Conservation (phyloP, 1,140 invertebrate genomes). For the Argopecten irradians region DNA sequence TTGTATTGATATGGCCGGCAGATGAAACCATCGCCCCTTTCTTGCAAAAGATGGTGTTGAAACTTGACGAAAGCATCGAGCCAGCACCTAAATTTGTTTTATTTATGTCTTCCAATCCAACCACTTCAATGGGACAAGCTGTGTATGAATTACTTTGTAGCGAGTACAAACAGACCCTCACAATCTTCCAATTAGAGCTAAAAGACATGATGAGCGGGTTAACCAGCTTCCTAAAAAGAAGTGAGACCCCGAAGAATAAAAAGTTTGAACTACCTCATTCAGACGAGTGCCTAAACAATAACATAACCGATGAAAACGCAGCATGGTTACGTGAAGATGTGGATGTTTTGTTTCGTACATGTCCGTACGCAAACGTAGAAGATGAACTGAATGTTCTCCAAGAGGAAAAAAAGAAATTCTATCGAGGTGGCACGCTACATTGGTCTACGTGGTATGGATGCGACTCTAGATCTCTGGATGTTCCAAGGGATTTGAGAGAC, state of each 20-base stretch:
- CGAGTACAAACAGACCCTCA: slow-evolving; percentile 35
- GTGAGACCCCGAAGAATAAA: too few species aligned
- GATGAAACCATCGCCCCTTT: slow-evolving; percentile 31
- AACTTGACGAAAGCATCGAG: slow-evolving; percentile 39
- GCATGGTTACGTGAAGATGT: slow-evolving; percentile 59
- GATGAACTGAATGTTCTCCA: slow-evolving; percentile 46
- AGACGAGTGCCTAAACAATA: slow-evolving; percentile 14
- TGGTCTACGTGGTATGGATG: slow-evolving; percentile 58
- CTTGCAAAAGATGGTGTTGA: slow-evolving; percentile 51
- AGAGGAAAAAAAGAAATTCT: slow-evolving; percentile 54
- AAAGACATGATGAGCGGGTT: slow-evolving; percentile 12
- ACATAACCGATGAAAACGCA: slow-evolving; percentile 49
- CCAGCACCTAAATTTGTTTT: slow-evolving; percentile 44
- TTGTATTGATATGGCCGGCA: slow-evolving; percentile 55
- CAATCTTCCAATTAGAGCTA: slow-evolving; percentile 30
- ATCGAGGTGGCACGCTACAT: slow-evolving; percentile 57
- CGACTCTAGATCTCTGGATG: slow-evolving; percentile 46
- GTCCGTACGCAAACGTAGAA: slow-evolving; percentile 41
- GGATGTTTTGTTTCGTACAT: slow-evolving; percentile 55
- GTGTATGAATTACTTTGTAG: slow-evolving; percentile 7
- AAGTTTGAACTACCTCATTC: slow-evolving; percentile 40
- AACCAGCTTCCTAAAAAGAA: not conserved
- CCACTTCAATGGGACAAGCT: not conserved
- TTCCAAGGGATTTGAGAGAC: slow-evolving; percentile 48
- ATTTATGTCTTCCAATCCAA: slow-evolving; percentile 30